A percentile compares a stretch with the other conserved stretches of the same genome.
These are phyloP conservation scores for Hybos culiciformis DNA, from an alignment of 2,888 invertebrate genomes.

Conservation along the genomic window DNA sequence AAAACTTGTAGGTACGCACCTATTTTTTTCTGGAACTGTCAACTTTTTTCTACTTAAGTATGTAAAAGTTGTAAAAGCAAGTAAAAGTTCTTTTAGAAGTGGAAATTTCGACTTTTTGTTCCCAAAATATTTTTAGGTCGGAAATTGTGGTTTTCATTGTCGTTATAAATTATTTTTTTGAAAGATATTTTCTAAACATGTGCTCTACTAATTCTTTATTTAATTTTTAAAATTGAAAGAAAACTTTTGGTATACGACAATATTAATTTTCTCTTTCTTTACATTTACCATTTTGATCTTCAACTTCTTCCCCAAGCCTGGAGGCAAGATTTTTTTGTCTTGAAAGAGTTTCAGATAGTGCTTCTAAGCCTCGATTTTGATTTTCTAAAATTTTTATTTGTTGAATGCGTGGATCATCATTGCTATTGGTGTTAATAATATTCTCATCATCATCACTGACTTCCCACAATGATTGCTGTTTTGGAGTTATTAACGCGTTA, in stretches of 20 bases:
- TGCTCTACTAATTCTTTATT: no score
- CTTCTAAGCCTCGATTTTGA: constrained; percentile 65
- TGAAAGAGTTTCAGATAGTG: constrained; percentile 55
- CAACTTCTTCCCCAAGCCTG: constrained; percentile 61
- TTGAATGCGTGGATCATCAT: constrained; percentile 37
- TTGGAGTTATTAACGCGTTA: constrained; percentile 10
- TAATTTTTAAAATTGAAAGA: no score
- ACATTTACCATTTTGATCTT: constrained; percentile 56
- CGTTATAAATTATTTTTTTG: no score
- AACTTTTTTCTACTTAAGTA: neutral
- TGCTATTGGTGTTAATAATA: constrained; percentile 30
- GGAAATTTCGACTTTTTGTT: no score
- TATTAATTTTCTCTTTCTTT: constrained; percentile 6
- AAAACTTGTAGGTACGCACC: no score
- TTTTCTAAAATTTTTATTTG: constrained; percentile 51
- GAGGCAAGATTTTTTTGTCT: constrained; percentile 63
- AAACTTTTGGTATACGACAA: constrained; percentile 5
- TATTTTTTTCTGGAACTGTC: no score
- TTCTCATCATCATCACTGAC: constrained; percentile 35
- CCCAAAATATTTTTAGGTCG: no score
- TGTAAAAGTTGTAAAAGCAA: no score
- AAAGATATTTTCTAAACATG: no score
- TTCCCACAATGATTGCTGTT: constrained; percentile 17
- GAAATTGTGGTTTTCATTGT: no score
- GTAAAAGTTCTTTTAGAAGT: no score